Percentiles rank a stretch among this genome's conserved stretches.
Conservation (phyloP, 2,113 vertebrate genomes). For the Clarias gariepinus region DNA sequence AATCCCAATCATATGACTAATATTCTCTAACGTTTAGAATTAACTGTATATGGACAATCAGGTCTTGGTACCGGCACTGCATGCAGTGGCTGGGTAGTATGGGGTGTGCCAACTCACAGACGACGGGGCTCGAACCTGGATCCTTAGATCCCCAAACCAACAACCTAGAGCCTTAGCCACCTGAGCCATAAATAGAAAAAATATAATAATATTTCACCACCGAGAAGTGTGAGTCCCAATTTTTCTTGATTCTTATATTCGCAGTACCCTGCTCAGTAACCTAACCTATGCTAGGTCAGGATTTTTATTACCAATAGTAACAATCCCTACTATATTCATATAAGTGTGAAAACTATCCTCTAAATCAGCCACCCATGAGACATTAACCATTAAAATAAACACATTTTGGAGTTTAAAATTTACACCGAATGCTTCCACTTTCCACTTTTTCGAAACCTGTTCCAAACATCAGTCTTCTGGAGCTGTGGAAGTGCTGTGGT, state of each 20-base stretch:
- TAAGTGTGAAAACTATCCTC: not conserved
- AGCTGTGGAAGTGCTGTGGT: not conserved
- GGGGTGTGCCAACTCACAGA: too few relatives aligned
- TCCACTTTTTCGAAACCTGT: not conserved
- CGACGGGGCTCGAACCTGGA: too few relatives aligned
- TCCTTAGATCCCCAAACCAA: too few relatives aligned
- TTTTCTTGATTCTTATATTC: not conserved
- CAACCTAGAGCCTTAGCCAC: too few relatives aligned
- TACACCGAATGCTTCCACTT: not conserved
- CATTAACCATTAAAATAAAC: not conserved
- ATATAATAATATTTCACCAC: not conserved
- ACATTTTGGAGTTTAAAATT: not conserved
- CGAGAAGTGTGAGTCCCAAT: not conserved
- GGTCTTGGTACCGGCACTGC: too few relatives aligned
- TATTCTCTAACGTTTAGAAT: not conserved
- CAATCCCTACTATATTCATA: not conserved
- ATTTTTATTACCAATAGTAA: not conserved
- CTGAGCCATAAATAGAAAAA: too few relatives aligned
- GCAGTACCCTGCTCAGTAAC: not conserved
- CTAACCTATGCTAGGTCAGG: not conserved
- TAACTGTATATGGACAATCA: not conserved
- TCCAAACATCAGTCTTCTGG: slow-evolving; percentile 2
- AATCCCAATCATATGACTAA: not conserved
- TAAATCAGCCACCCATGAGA: not conserved
- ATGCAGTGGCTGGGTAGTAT: too few relatives aligned